Evolutionary conservation across 2,797 vertebrate genomes (phyloP).

Genomic region (Furcifer pardalis): DNA sequence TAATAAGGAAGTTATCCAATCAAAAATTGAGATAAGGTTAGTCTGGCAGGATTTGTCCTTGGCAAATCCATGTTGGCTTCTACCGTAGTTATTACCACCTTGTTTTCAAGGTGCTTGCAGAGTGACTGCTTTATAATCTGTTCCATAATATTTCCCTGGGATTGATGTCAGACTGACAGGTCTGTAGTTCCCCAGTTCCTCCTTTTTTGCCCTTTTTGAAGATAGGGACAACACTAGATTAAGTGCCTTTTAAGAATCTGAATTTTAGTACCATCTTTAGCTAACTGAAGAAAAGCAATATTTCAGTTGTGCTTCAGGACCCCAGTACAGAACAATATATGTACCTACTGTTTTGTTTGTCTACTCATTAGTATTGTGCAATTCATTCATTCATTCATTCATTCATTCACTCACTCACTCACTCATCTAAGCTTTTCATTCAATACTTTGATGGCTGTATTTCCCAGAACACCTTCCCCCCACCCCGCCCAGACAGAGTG

Average conservation of each 20-base stretch:
- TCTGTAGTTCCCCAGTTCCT: too few relatives aligned
- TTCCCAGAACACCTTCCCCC: background rate
- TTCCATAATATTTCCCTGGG: too few relatives aligned
- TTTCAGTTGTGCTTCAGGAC: background rate
- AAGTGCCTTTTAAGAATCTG: background rate
- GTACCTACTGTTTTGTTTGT: background rate
- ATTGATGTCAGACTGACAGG: too few relatives aligned
- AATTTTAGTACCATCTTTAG: background rate
- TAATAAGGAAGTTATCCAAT: too few relatives aligned
- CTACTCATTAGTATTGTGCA: background rate
- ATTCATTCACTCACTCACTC: background rate
- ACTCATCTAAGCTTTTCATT: background rate
- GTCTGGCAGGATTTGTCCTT: too few relatives aligned
- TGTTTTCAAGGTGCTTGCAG: too few relatives aligned
- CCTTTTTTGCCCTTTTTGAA: too few relatives aligned
- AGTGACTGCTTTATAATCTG: too few relatives aligned
- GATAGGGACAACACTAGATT: background rate
- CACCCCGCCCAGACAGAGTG: too few relatives aligned
- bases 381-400: background rate
- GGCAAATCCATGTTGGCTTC: too few relatives aligned
- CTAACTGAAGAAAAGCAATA: background rate
- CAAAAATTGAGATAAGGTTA: too few relatives aligned
- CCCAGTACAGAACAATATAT: background rate
- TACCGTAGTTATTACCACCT: too few relatives aligned
- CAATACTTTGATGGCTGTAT: background rate